Conservation (phyloP, 37 sponge, comb jelly and placozoan genomes). For the Haliclona indistincta region DNA sequence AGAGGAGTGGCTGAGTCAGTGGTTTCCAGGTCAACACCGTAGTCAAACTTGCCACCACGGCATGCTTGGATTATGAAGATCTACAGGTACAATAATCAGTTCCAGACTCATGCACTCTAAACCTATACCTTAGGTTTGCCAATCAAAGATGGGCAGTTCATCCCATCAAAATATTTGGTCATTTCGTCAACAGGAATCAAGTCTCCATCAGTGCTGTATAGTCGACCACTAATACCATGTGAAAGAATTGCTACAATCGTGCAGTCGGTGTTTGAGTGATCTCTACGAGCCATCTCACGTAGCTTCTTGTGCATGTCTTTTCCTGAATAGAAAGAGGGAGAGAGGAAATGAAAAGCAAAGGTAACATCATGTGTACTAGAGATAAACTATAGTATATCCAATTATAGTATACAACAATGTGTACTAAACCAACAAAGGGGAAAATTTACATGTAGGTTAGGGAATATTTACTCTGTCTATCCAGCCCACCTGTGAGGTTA, state of each 20-base stretch:
- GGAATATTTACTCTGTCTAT: neutral
- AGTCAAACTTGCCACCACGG: conserved; percentile 76
- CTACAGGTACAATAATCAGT: neutral
- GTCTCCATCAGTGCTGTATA: conserved; percentile 86
- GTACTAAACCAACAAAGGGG: neutral
- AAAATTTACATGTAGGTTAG: neutral
- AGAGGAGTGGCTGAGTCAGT: conserved; percentile 36
- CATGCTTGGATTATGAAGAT: conserved; percentile 68
- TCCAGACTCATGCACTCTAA: neutral
- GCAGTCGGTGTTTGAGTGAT: conserved; percentile 69
- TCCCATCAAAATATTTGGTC: conserved; percentile 68
- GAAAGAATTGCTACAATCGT: conserved; percentile 65
- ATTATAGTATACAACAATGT: neutral
- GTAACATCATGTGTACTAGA: too few species aligned
- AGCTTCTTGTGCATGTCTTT: conserved; percentile 12
- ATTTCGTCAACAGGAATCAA: conserved; percentile 62
- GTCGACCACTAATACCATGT: conserved; percentile 72
- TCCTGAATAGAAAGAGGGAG: too few species aligned
- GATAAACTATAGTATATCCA: neutral
- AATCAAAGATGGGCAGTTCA: conserved; percentile 71
- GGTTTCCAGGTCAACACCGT: conserved; percentile 59
- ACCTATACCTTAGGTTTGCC: conserved; percentile 83
- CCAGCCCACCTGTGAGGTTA: conserved; percentile 38
- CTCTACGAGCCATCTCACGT: conserved; percentile 17
- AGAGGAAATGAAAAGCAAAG: neutral